phyloP scores from a whole-genome alignment of 2,113 vertebrate species.

The Vulpes lagopus region DNA sequence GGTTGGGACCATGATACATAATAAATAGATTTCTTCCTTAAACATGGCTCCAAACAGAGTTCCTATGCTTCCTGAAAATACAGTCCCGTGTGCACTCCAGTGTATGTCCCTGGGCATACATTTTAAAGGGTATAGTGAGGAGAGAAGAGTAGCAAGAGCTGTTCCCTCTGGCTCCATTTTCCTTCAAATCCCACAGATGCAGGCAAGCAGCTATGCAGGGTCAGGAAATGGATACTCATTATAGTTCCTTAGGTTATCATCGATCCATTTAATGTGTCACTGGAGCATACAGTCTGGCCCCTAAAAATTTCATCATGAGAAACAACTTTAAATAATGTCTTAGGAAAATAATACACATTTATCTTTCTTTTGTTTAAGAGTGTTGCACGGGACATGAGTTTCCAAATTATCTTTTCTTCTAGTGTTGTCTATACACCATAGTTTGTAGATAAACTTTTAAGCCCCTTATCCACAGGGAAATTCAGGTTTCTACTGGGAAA shows the following conservation, averaged over 20 bases:
- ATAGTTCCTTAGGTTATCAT: slow-evolving; percentile 35
- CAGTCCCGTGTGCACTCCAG: background rate
- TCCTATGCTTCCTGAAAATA: slow-evolving; percentile 65
- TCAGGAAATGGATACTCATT: slow-evolving; percentile 67
- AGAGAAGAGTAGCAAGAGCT: slow-evolving; percentile 58
- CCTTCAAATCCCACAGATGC: slow-evolving; percentile 75
- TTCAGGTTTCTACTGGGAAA: background rate
- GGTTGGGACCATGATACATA: background rate
- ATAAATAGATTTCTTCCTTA: slow-evolving; percentile 64
- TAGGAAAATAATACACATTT: background rate
- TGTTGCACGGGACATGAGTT: background rate
- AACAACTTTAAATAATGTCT: background rate
- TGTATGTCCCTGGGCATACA: slow-evolving; percentile 52
- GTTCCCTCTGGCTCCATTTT: slow-evolving; percentile 29
- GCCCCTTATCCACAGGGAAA: slow-evolving; percentile 1
- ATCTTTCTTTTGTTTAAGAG: background rate
- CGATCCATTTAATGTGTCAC: background rate
- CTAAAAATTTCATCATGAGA: slow-evolving; percentile 25
- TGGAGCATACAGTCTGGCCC: background rate
- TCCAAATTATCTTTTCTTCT: background rate
- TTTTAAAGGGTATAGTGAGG: slow-evolving; percentile 35
- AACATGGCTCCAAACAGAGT: background rate
- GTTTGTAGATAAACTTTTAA: slow-evolving; percentile 21
- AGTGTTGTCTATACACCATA: background rate
- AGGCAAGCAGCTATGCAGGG: slow-evolving; percentile 73